Conservation (phyloP, 2,797 vertebrate species). For the Chaetodon trifasciatus region DNA sequence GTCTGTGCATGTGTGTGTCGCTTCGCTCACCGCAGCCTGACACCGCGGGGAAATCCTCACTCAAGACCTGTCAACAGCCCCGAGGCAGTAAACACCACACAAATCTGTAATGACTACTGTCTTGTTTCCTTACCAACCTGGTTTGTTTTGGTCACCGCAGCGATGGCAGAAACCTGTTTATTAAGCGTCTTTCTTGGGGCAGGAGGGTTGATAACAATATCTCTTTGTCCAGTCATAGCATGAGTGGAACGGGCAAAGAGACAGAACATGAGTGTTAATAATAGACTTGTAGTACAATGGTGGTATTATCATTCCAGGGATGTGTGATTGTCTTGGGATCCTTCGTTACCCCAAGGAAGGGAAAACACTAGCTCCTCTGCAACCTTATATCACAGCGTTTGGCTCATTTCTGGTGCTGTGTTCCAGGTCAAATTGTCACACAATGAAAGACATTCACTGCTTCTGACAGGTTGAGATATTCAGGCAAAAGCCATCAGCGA, state of each 20-base stretch:
- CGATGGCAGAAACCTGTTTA: conserved; percentile 28
- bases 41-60: conserved; percentile 55
- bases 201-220: conserved; percentile 58
- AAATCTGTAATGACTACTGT: conserved; percentile 67
- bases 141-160: conserved; percentile 58
- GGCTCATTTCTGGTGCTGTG: neutral
- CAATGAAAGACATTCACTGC: conserved; percentile 12
- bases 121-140: conserved; percentile 65
- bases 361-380: conserved; percentile 4
- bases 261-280: conserved; percentile 50
- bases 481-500: neutral
- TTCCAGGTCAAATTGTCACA: conserved; percentile 47
- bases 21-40: conserved; percentile 32
- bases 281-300: conserved; percentile 46
- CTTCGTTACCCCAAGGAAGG: conserved; percentile 29
- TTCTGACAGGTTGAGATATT: conserved; percentile 30
- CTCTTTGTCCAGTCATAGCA: conserved; percentile 47
- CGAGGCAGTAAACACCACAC: conserved; percentile 56
- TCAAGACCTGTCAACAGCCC: conserved; percentile 53
- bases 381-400: conserved; percentile 44
- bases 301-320: conserved; percentile 51
- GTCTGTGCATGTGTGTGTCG: conserved; percentile 1
- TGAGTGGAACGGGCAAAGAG: conserved; percentile 23
- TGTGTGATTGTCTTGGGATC: conserved; percentile 51
- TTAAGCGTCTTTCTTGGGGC: conserved; percentile 41